Evolutionary conservation across 2,797 vertebrate species (phyloP).

Genomic region (Todus mexicanus): DNA sequence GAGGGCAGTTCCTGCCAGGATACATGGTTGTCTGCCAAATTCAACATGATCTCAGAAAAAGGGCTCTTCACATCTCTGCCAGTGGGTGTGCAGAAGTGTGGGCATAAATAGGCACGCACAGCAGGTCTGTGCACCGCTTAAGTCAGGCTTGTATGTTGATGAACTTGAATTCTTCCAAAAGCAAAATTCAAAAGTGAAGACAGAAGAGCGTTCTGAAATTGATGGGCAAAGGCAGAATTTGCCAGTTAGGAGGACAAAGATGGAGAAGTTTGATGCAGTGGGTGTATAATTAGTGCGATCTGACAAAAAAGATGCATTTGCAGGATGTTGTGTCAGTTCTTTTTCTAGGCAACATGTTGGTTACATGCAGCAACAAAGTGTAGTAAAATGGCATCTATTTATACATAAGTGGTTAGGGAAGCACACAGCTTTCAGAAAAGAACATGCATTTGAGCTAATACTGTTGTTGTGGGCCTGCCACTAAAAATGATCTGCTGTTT

Average conservation of each 20-base stretch:
- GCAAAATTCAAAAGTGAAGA: background rate
- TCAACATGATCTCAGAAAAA: background rate
- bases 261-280: background rate
- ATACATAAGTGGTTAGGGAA: background rate
- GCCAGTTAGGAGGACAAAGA: background rate
- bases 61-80: background rate
- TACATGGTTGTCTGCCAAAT: background rate
- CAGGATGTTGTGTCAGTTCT: constrained; percentile 31
- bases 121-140: background rate
- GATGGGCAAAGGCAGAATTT: background rate
- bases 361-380: background rate
- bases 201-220: background rate
- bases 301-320: constrained; percentile 10
- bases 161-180: background rate
- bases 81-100: background rate
- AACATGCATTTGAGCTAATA: background rate
- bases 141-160: background rate
- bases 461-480: background rate
- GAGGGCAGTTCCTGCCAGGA: background rate
- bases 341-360: constrained; percentile 28
- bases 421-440: background rate
- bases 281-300: background rate
- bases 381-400: constrained; percentile 46
- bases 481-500: constrained; percentile 26
- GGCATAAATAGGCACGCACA: background rate